Evolutionary conservation across 2,797 vertebrate genomes (phyloP), one percentile per base, ranked within the genome.

Genomic region (Hephaestus fuliginosus): DNA sequence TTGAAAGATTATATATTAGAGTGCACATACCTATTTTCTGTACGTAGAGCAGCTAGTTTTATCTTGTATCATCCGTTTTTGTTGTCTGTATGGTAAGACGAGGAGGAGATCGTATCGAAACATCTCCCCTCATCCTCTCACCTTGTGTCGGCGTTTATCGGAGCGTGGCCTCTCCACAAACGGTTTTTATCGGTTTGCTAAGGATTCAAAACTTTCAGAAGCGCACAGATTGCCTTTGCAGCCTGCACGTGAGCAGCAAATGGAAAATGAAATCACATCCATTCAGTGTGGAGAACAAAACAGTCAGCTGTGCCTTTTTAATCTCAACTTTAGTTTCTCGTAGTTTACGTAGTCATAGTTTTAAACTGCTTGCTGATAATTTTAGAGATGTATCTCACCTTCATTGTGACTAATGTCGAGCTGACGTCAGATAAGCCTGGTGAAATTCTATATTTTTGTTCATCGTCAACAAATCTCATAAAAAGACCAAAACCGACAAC

Each of bases 21-120:
- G 86, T 82, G 78, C 80, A 91, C 74, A 91, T 57, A 80, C 79
- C 86, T 94, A 93, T 92, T 92, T 92, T 91, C 82, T 87, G 81
- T 91, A 93, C 88, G 81, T 81, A 81, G 74, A 93, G 88, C 81
- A 85, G 86, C 87, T 91, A 86, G 52, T 91, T 93, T 85, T 85
- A 87, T 84, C 72, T 72, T 43, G 44, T 77, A 43, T 88, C n/a
- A 51, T 81, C 6, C 80, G 53, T 71, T 43, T 77, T 61, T 71
- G 12, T 81, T 70, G 51, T 83, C 1, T 83, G 77, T 4, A 17
- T 30, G 33, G 22, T 22, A 30, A 70, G 69, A 62, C 5, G 2
- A 49, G 41, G 56, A 73, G n/a, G 68, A 62, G 53, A 20, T 39
- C 9, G 15, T 58, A 12, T 62, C 20, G 8, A 62, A n/a, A 14